Percentiles rank a stretch among this genome's conserved stretches.
phyloP scores from a whole-genome alignment of 2,888 invertebrate species.

The Lepidonotus clava region DNA sequence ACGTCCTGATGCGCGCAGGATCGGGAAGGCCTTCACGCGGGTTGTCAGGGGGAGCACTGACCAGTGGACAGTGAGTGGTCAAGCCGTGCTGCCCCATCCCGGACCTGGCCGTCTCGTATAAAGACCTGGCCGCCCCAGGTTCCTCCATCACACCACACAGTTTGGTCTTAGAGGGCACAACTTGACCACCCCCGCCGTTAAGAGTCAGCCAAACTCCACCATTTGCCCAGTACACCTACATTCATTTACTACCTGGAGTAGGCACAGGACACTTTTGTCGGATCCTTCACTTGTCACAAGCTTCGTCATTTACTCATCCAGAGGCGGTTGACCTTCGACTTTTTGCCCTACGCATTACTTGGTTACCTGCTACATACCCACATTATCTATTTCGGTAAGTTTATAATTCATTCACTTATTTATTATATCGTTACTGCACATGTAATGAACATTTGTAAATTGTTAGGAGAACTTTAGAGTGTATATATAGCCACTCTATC shows the following conservation, averaged over 20 bases:
- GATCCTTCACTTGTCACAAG: background rate
- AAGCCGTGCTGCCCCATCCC: background rate
- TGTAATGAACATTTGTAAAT: too few relatives aligned
- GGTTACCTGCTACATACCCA: too few relatives aligned
- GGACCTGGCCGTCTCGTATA: background rate
- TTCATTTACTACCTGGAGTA: background rate
- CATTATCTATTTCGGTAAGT: too few relatives aligned
- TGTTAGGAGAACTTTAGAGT: too few relatives aligned
- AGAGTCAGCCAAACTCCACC: slow-evolving; percentile 31
- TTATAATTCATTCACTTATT: too few relatives aligned
- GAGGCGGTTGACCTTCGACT: background rate
- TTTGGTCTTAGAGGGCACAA: slow-evolving; percentile 7
- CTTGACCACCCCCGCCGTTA: background rate
- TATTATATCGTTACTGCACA: too few relatives aligned
- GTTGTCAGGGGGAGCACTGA: background rate
- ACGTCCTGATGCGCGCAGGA: background rate
- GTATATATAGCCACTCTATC: too few relatives aligned
- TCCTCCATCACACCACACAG: slow-evolving; percentile 15
- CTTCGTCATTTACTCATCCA: background rate
- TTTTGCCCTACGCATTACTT: background rate
- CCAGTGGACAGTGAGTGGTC: slow-evolving; percentile 31
- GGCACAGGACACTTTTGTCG: background rate
- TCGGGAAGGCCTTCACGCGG: background rate
- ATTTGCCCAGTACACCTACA: background rate
- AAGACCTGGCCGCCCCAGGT: background rate